These are phyloP conservation scores for Muntiacus reevesi DNA, from an alignment of 2,113 vertebrate species.

Conservation along the genomic window DNA sequence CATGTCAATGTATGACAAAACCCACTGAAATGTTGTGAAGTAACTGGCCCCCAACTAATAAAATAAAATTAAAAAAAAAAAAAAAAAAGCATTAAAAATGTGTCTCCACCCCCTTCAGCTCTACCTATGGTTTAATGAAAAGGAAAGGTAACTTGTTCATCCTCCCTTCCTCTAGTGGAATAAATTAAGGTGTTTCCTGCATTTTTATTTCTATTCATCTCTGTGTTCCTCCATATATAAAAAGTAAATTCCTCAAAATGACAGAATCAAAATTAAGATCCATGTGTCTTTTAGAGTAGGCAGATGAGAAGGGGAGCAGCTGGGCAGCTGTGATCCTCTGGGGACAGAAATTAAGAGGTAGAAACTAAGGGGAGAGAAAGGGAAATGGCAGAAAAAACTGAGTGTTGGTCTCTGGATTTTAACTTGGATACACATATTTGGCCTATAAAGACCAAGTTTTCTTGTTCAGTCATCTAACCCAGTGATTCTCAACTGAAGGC, in stretches of 20 bases:
- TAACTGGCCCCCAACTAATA: too few relatives aligned
- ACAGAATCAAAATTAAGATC: background rate
- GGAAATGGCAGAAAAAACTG: background rate
- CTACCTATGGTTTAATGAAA: background rate
- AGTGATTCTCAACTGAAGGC: background rate
- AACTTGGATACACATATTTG: background rate
- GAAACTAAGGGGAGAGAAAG: background rate
- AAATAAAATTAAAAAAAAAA: background rate
- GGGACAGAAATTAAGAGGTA: background rate
- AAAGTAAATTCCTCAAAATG: background rate
- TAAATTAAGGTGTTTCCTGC: background rate
- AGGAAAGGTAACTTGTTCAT: background rate
- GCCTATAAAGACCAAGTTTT: background rate
- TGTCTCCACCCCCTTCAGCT: background rate
- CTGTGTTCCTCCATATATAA: background rate
- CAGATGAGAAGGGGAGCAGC: background rate
- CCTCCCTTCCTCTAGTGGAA: background rate
- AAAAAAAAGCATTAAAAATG: background rate
- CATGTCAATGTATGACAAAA: too few relatives aligned
- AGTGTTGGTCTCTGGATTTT: background rate
- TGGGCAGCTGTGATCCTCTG: background rate
- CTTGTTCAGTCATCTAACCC: background rate
- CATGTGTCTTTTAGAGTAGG: background rate
- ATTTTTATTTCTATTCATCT: constrained; percentile 10
- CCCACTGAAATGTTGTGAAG: too few relatives aligned